phyloP scores from a whole-genome alignment of 2,113 vertebrate species.

The Hydrolagus affinis region DNA sequence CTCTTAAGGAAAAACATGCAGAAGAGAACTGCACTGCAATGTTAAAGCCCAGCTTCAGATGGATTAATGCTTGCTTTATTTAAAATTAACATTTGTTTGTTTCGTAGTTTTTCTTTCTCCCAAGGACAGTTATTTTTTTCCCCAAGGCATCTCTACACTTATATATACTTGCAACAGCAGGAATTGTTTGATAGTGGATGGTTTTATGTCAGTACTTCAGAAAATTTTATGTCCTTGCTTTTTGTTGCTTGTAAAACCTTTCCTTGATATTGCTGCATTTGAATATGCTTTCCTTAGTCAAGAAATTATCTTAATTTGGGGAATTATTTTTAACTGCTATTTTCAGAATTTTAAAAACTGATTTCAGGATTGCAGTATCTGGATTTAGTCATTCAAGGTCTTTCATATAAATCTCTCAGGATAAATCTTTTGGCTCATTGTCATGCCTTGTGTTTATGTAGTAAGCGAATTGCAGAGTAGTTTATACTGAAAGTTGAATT shows the following conservation, averaged over 20 bases:
- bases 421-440: neutral
- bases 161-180: neutral
- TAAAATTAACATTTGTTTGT: neutral
- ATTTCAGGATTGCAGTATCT: neutral
- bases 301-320: neutral
- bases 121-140: neutral
- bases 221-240: neutral
- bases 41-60: neutral
- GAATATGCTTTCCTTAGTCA: neutral
- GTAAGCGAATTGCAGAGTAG: too few relatives aligned
- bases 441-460: too few relatives aligned
- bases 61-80: neutral
- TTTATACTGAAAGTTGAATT: too few relatives aligned
- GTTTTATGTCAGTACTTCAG: neutral
- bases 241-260: neutral
- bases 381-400: neutral
- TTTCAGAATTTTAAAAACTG: neutral
- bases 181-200: neutral
- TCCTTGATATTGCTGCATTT: neutral
- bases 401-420: neutral
- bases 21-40: neutral
- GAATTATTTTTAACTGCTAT: neutral
- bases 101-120: neutral
- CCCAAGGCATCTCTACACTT: neutral
- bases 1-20: constrained; percentile 4